A percentile compares a stretch with the other conserved stretches of the same genome.
These are phyloP conservation scores for Fragum fragum DNA, from an alignment of 2,888 invertebrate genomes.

Conservation along the genomic window DNA sequence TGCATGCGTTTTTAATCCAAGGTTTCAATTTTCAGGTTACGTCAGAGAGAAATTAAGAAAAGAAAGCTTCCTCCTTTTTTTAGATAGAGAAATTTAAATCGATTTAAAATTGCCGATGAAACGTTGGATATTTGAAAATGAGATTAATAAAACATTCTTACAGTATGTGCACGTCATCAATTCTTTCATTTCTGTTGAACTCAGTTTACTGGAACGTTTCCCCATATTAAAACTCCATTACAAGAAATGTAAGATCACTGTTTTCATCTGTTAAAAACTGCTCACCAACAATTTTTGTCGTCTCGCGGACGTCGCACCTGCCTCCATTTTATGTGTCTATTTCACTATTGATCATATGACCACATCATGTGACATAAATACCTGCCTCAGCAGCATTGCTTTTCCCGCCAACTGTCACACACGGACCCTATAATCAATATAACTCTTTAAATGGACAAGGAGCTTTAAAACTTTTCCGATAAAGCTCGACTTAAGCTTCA, in stretches of 20 bases:
- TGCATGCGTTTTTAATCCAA: no score
- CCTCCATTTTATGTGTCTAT: slow-evolving; percentile 33
- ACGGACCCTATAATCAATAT: slow-evolving; percentile 10
- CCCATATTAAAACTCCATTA: slow-evolving; percentile 71
- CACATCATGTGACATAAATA: slow-evolving; percentile 26
- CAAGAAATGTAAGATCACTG: background rate
- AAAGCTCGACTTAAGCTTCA: background rate
- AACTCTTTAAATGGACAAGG: slow-evolving; percentile 5
- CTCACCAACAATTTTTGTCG: slow-evolving; percentile 15
- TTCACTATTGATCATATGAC: slow-evolving; percentile 39
- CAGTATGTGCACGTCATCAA: slow-evolving; percentile 75
- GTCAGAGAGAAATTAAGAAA: no score
- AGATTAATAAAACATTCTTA: slow-evolving; percentile 50
- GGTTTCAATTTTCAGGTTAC: no score
- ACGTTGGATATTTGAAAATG: no score
- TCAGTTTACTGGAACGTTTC: slow-evolving; percentile 74
- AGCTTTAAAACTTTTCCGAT: slow-evolving; percentile 4
- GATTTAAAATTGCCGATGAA: no score
- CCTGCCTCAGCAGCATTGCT: slow-evolving; percentile 11
- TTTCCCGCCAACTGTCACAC: slow-evolving; percentile 32
- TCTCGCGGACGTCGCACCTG: slow-evolving; percentile 5
- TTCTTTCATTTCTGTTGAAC: slow-evolving; percentile 72
- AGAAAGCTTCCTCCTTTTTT: no score
- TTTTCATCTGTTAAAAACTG: background rate
- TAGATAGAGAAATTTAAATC: no score